Evolutionary conservation across 1,140 invertebrate genomes (phyloP).

Genomic region (Orchesella cincta): DNA sequence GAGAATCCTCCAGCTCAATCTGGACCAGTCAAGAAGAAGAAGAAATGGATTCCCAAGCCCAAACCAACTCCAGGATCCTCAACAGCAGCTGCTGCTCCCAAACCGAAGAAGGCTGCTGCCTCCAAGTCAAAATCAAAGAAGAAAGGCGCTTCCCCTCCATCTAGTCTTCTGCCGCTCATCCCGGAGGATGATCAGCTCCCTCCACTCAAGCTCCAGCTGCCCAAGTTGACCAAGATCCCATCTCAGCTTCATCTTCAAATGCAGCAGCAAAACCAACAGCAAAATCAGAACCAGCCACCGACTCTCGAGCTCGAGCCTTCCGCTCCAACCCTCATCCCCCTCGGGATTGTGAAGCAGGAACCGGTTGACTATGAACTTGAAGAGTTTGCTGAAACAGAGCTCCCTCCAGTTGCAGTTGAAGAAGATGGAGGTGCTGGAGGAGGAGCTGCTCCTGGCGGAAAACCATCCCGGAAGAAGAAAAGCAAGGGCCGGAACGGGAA

Average conservation of each 20-base stretch:
- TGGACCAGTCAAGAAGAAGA: neutral
- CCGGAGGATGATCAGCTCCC: neutral
- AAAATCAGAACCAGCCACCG: neutral
- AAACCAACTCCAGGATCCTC: neutral
- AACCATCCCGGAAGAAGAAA: slow-evolving; percentile 6
- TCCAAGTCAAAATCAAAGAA: neutral
- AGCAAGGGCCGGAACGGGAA: slow-evolving; percentile 24
- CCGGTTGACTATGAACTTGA: neutral
- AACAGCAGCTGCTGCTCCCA: neutral
- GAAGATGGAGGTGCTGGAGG: neutral
- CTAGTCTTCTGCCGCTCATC: neutral
- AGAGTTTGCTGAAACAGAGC: neutral
- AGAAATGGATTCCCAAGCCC: neutral
- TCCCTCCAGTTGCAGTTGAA: too few relatives aligned
- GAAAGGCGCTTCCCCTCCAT: neutral
- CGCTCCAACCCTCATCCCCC: too few relatives aligned
- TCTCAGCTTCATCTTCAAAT: neutral
- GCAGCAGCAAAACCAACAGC: neutral
- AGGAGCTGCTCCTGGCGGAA: neutral
- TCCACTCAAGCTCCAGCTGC: neutral
- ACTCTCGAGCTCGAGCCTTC: too few relatives aligned
- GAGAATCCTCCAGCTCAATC: neutral
- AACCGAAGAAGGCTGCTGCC: neutral
- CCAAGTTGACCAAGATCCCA: neutral
- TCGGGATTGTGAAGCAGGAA: too few relatives aligned